Evolutionary conservation across 2,113 vertebrate genomes (phyloP), one percentile per base, ranked within the genome.

Genomic region (Rafetus swinhoei): DNA sequence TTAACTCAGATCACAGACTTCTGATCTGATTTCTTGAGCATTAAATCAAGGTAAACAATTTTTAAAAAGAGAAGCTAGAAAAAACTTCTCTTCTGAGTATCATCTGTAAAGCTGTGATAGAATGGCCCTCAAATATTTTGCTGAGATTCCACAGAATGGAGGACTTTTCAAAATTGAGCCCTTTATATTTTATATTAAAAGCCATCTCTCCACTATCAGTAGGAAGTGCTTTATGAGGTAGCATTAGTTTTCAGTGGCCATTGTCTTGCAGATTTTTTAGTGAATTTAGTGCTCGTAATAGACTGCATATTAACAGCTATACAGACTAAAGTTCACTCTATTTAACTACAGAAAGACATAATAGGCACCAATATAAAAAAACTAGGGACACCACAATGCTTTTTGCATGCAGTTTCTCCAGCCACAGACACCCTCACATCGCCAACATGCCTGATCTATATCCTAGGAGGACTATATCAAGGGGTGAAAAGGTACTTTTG

Each of bases 391-490:
- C 59, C 65, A 69, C 65, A 69, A n/a, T 69, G 18, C 65, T n/a
- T 72, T n/a, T 9, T 35, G 65, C 18, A 72, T 10, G 18, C 65
- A 72, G n/a, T 86, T 55, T 92, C 32, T 35, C 84, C 60, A 86
- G 89, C 79, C 15, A 69, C 84, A 88, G 27, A 54, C n/a, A 86
- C 84, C 54, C 54, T 35, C 65, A 95, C 69, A 88, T 84, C 82
- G 81, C 19, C 53, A 86, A 65, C 54, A 29, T 22, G 86, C 90
- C 81, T 94, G 54, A 69, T 84, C 84, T 92, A 11, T 89, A 91
- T 45, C 39, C 35, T 77, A 50, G 35, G 50, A 25, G 24, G 11
- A 77, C 24, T 77, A 50, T 6, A 25, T 77, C 10, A 19, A n/a
- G n/a, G 16, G n/a, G 35, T 72, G n/a, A 72, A n/a, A 72, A 5